These are phyloP conservation scores for Arctocebus calabarensis DNA, from an alignment of 2,797 vertebrate genomes.

Conservation along the genomic window DNA sequence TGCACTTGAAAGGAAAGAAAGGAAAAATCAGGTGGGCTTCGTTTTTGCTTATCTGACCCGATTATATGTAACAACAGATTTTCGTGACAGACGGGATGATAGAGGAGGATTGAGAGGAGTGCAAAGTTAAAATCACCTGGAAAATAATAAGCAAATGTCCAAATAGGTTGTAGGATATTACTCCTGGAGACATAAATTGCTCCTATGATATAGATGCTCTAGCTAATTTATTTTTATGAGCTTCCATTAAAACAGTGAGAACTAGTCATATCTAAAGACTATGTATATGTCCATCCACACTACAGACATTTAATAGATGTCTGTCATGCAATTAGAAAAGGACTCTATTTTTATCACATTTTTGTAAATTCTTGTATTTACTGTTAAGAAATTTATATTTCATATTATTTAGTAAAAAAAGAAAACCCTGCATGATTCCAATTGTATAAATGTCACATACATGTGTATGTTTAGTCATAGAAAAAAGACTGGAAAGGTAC, in stretches of 20 bases:
- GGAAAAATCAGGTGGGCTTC: background rate
- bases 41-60: conserved; percentile 67
- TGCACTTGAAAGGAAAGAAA: background rate
- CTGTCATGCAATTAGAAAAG: conserved; percentile 43
- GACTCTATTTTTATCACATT: background rate
- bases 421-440: background rate
- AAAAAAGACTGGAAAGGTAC: conserved; percentile 1
- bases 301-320: conserved; percentile 49
- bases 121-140: conserved; percentile 70
- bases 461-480: background rate
- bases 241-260: conserved; percentile 72
- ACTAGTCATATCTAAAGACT: conserved; percentile 52
- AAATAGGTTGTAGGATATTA: conserved; percentile 76
- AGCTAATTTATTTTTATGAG: conserved; percentile 78
- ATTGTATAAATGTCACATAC: background rate
- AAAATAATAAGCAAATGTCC: conserved; percentile 65
- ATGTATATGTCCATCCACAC: conserved; percentile 47
- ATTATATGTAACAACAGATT: conserved; percentile 27
- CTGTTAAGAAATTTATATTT: conserved; percentile 60
- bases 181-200: conserved; percentile 77
- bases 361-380: conserved; percentile 41
- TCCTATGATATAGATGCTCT: conserved; percentile 76
- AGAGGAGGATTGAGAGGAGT: conserved; percentile 43
- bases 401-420: background rate
- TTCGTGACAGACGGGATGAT: background rate